Base-by-base conservation (phyloP, 92 coral and sea anemone genomes). In the Phenganax stokvisi region DNA sequence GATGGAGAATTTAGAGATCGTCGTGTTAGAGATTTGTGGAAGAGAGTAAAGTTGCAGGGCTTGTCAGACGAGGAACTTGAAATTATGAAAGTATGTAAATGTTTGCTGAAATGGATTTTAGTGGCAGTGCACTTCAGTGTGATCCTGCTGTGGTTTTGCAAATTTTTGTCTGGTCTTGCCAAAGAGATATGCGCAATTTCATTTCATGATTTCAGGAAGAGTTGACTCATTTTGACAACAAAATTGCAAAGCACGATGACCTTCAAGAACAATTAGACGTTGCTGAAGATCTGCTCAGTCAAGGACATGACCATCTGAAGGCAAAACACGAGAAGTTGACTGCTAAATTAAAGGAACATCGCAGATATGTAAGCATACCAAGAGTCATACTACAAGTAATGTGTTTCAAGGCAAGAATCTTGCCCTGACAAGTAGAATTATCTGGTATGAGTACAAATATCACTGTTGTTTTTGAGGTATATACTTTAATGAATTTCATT, bases 11-110 rank as follows among this genome's bases (percentile, higher is more conserved):
- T 96, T 69, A 72, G 73, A 20, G 99, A 96, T 75, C 77, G 82
- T 57, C 89, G 99, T 0, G 99, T 96, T 51, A 83, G 82, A 27
- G 96, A 92, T 47, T 82, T 96, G 59, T 96, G 99, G 99, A 84
- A 88, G 67, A 87, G 79, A 85, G 99, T 97, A 13, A 59, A 85
- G 74, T 75, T 67, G 9, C 85, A 79, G 12, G 85, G 86, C 25
- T 87, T 90, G 56, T 89, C 79, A 31, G 81, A 80, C 9, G 87
- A 92, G 30, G 97, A 96, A 56, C 87, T 92, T 9, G 80, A 74
- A 8, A 90, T 93, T 12, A 88, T 96, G 53, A 92, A 96, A 92
- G 99, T 90, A 52, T 29, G 86, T 59, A 20, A 51, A 10, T 56
- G 9, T 12, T 1, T 37, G 10, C 15, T 16, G 0, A 3, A 64